Evolutionary conservation across 2,113 vertebrate genomes (phyloP).

Genomic region (Nannobrachium achirus): DNA sequence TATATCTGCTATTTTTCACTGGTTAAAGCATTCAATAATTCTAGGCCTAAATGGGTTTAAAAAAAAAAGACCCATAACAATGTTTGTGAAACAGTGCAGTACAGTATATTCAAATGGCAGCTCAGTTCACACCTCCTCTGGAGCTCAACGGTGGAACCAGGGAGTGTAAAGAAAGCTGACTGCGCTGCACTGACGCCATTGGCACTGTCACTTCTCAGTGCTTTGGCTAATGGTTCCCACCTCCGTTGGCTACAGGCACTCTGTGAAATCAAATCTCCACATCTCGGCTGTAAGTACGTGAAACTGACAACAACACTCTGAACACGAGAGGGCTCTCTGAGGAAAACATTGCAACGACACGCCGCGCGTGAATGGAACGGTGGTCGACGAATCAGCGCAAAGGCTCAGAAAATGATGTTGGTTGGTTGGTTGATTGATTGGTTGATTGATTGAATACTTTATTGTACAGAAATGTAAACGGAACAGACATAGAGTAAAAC

Average conservation of each 20-base stretch:
- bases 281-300: slow-evolving; percentile 42
- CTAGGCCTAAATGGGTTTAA: too few species aligned
- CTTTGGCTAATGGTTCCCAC: slow-evolving; percentile 50
- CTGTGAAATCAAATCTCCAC: slow-evolving; percentile 55
- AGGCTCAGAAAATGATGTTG: background rate
- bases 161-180: slow-evolving; percentile 1
- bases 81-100: too few species aligned
- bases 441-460: too few species aligned
- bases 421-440: too few species aligned
- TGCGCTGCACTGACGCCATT: slow-evolving; percentile 37
- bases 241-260: slow-evolving; percentile 54
- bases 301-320: slow-evolving; percentile 33
- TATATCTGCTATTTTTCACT: too few species aligned
- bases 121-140: background rate
- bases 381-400: too few species aligned
- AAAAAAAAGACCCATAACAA: too few species aligned
- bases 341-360: slow-evolving; percentile 7
- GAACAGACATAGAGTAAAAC: too few species aligned
- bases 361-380: too few species aligned
- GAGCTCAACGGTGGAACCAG: too few species aligned
- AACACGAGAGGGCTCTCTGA: slow-evolving; percentile 7
- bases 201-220: slow-evolving; percentile 12
- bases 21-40: too few species aligned
- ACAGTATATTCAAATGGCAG: background rate
- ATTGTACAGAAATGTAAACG: too few species aligned